Percentiles rank a stretch among this genome's conserved stretches.
Conservation (phyloP, 2,113 vertebrate species). For the Rhinogobius similis region DNA sequence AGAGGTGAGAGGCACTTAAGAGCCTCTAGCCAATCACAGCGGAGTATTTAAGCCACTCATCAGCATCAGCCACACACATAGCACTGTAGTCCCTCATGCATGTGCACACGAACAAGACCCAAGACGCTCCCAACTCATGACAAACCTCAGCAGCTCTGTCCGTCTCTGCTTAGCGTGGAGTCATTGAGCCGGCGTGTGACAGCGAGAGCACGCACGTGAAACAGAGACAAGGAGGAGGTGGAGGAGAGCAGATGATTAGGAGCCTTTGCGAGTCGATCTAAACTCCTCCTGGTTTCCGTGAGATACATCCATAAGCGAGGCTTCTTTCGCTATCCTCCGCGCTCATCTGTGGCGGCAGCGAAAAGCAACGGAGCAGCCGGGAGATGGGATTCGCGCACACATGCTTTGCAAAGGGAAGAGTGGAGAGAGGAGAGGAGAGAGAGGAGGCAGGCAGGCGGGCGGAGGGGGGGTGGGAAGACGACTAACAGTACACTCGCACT, state of each 20-base stretch:
- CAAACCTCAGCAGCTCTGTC: conserved; percentile 74
- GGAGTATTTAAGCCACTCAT: conserved; percentile 48
- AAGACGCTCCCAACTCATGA: conserved; percentile 59
- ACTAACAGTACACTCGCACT: conserved; percentile 36
- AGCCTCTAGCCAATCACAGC: conserved; percentile 54
- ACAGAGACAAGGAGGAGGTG: conserved; percentile 24
- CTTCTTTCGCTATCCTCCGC: conserved; percentile 37
- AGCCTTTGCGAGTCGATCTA: conserved; percentile 52
- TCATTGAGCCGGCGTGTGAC: conserved; percentile 68
- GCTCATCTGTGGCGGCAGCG: conserved; percentile 70
- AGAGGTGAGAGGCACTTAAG: conserved; percentile 62
- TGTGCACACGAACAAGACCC: conserved; percentile 19
- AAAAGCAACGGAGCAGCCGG: conserved; percentile 67
- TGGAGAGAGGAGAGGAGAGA: conserved; percentile 34
- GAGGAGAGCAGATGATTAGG: conserved; percentile 51
- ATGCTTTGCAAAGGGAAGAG: conserved; percentile 58
- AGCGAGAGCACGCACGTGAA: conserved; percentile 49
- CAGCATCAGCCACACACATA: conserved; percentile 39
- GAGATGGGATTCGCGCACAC: conserved; percentile 56
- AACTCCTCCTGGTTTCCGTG: conserved; percentile 68
- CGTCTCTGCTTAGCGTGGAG: conserved; percentile 70
- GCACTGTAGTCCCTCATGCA: conserved; percentile 33
- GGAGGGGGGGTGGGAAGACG: conserved; percentile 39
- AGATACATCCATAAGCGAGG: conserved; percentile 63
- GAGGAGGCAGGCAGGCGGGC: conserved; percentile 16